Evolutionary conservation across 2,888 invertebrate species (phyloP).

Genomic region (Agriopis marginaria): DNA sequence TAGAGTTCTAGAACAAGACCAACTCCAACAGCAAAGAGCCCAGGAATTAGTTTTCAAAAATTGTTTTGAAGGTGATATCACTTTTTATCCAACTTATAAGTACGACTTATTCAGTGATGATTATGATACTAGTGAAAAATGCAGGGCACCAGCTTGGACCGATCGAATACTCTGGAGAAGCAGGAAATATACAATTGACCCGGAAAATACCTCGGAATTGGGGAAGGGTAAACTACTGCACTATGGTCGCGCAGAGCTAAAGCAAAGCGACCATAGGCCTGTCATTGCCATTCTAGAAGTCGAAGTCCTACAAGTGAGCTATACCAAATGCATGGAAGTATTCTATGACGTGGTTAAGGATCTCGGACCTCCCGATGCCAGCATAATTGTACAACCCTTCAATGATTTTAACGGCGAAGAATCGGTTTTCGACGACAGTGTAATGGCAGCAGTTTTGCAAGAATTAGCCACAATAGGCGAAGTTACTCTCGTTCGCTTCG

Average conservation of each 20-base stretch:
- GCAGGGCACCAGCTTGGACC: constrained; percentile 99
- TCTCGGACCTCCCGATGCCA: constrained; percentile 98
- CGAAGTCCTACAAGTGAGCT: constrained; percentile 93
- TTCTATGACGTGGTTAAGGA: constrained; percentile 94
- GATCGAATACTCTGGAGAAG: constrained; percentile 98
- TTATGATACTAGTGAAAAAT: constrained; percentile 99
- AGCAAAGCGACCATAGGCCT: constrained; percentile 99
- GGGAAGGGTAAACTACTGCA: constrained; percentile 93
- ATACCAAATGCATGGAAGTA: constrained; percentile 91
- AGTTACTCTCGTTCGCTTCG: constrained; percentile 96
- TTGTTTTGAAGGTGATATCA: constrained; percentile 96
- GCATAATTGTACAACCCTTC: constrained; percentile 90
- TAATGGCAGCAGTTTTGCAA: constrained; percentile 92
- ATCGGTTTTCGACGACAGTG: constrained; percentile 92
- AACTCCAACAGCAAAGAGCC: constrained; percentile 93
- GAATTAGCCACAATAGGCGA: constrained; percentile 95
- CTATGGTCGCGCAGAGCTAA: constrained; percentile 97
- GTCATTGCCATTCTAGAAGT: constrained; percentile 96
- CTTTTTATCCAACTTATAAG: constrained; percentile 98
- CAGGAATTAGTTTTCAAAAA: constrained; percentile 95
- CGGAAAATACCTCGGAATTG: constrained; percentile 88
- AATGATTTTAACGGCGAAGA: constrained; percentile 78
- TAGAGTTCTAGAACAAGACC: constrained; percentile 94
- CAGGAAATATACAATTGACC: constrained; percentile 90
- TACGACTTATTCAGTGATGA: constrained; percentile 99